phyloP scores from a whole-genome alignment of 2,113 vertebrate genomes.

The Guaruba guarouba region DNA sequence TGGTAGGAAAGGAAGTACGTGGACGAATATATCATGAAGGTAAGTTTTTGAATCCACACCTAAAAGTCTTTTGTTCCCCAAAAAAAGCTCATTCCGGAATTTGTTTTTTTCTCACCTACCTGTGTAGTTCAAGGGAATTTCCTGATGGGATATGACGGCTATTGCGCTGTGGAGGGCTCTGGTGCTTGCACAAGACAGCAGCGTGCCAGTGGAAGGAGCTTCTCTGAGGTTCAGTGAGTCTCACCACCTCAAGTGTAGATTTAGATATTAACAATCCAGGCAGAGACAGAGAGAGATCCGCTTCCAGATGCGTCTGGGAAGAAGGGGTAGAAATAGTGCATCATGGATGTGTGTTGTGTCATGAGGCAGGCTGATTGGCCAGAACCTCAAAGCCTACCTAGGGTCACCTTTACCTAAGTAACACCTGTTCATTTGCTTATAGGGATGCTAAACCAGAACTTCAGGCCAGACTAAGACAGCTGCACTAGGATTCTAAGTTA shows the following conservation, averaged over 20 bases:
- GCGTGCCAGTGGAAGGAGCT: neutral
- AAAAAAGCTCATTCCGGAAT: neutral
- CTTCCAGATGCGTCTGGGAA: neutral
- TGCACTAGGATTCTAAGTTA: neutral
- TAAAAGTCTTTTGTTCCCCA: neutral
- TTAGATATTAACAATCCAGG: neutral
- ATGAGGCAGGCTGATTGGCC: accelerated
- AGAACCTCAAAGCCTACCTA: neutral
- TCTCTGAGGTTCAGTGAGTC: neutral
- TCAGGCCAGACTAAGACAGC: neutral
- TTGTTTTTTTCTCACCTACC: neutral
- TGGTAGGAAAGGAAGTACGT: neutral
- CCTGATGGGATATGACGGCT: neutral
- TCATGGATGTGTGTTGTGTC: neutral
- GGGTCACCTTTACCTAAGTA: neutral
- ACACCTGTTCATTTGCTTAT: neutral
- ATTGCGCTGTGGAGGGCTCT: neutral
- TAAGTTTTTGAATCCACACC: neutral
- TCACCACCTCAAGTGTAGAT: neutral
- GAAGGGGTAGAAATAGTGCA: neutral
- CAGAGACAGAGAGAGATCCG: neutral
- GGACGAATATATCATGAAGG: neutral
- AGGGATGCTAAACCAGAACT: neutral
- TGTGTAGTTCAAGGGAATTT: accelerated
- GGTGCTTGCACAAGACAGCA: neutral